These are phyloP conservation scores for Brachylomia viminalis DNA, from an alignment of 2,888 invertebrate genomes.

Conservation along the genomic window DNA sequence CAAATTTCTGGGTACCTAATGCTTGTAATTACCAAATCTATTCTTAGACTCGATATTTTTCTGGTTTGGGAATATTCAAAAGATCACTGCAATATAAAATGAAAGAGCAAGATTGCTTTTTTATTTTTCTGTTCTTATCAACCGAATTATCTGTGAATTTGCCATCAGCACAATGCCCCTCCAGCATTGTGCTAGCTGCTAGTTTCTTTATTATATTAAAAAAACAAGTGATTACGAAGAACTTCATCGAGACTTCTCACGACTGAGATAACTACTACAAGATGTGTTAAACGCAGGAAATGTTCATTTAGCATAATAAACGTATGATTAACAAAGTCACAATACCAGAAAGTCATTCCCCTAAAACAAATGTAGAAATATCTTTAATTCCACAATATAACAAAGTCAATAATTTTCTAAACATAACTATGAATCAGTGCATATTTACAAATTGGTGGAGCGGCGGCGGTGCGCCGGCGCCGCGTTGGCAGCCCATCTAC, in stretches of 20 bases:
- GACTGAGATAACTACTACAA: slow-evolving; percentile 43
- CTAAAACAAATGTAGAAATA: slow-evolving; percentile 51
- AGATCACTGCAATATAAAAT: background rate
- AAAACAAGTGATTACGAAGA: slow-evolving; percentile 36
- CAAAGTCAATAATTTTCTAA: slow-evolving; percentile 74
- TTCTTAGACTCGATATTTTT: background rate
- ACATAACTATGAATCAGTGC: slow-evolving; percentile 76
- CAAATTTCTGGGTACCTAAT: background rate
- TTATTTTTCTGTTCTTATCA: slow-evolving; percentile 26
- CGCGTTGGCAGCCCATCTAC: slow-evolving; percentile 65
- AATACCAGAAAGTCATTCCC: slow-evolving; percentile 13
- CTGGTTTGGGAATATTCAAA: background rate
- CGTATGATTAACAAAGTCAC: slow-evolving; percentile 18
- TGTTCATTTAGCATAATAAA: slow-evolving; percentile 50
- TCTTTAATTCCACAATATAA: slow-evolving; percentile 58
- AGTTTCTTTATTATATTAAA: slow-evolving; percentile 32
- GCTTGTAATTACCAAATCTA: background rate
- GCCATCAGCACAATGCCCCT: slow-evolving; percentile 19
- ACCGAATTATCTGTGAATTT: slow-evolving; percentile 12
- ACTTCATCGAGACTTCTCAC: slow-evolving; percentile 44
- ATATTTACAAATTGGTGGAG: slow-evolving; percentile 70
- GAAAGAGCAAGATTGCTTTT: background rate
- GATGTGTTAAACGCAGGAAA: slow-evolving; percentile 57
- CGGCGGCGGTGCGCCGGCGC: slow-evolving; percentile 67
- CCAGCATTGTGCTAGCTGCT: background rate